Evolutionary conservation across 30 jellyfish, hydroid and myxozoan species (phyloP).

Genomic region (Hydra vulgaris): DNA sequence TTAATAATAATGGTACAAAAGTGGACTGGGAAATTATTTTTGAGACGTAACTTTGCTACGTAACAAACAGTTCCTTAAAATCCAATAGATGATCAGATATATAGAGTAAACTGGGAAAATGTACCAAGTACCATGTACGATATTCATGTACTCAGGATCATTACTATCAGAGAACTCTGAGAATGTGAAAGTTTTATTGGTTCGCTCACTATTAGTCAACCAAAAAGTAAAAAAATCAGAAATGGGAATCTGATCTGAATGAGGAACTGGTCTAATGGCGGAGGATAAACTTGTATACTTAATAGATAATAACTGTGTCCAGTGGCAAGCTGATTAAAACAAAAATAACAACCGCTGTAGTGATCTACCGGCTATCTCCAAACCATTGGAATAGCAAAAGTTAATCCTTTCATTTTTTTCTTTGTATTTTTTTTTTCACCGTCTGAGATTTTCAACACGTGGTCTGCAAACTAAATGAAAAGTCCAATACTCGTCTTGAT

Average conservation of each 20-base stretch:
- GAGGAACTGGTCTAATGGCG: neutral
- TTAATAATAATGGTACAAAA: too few relatives aligned
- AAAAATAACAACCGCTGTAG: neutral
- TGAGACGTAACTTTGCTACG: too few relatives aligned
- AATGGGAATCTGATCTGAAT: neutral
- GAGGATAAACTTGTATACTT: neutral
- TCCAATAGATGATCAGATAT: too few relatives aligned
- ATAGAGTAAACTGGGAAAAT: too few relatives aligned
- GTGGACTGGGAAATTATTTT: too few relatives aligned
- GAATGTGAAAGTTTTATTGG: neutral
- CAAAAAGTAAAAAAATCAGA: neutral
- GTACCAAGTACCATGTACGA: too few relatives aligned
- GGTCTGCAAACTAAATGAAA: neutral
- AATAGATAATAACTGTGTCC: neutral
- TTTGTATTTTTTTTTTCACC: neutral
- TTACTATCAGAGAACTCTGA: neutral
- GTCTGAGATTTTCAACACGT: neutral
- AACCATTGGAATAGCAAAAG: neutral
- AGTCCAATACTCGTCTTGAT: neutral
- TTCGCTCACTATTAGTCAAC: too few relatives aligned
- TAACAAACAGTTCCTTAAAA: too few relatives aligned
- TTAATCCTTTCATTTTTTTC: neutral
- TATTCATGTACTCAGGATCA: too few relatives aligned
- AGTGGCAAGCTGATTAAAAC: neutral
- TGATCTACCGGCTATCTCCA: neutral